Conservation (phyloP, 2,888 invertebrate genomes). For the Caradrina kadenii region DNA sequence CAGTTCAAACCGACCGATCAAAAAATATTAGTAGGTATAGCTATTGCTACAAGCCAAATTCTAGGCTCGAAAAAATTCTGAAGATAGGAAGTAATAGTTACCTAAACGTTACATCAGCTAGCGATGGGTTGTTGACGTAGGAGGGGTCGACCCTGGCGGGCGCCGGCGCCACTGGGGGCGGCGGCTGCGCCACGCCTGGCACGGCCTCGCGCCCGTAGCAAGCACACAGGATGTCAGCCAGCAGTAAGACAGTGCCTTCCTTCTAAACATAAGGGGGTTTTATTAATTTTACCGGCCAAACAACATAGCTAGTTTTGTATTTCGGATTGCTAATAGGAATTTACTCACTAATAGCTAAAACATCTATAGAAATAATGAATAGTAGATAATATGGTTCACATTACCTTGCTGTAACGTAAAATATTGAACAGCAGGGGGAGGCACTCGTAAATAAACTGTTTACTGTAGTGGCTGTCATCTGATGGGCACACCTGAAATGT, state of each 20-base stretch:
- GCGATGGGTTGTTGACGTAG: slow-evolving; percentile 98
- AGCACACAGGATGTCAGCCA: slow-evolving; percentile 97
- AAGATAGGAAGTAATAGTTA: slow-evolving; percentile 60
- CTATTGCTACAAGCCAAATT: neutral
- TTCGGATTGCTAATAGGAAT: no score
- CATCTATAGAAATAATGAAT: neutral
- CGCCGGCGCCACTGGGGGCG: slow-evolving; percentile 91
- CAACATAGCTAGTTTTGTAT: no score
- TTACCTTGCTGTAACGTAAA: slow-evolving; percentile 96
- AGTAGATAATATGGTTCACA: slow-evolving; percentile 10
- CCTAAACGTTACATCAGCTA: slow-evolving; percentile 97
- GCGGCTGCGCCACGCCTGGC: slow-evolving; percentile 89
- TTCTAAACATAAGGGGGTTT: slow-evolving; percentile 89
- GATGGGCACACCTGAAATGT: slow-evolving; percentile 94
- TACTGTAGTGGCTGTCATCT: slow-evolving; percentile 93
- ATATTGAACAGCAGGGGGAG: slow-evolving; percentile 97
- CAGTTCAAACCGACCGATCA: no score
- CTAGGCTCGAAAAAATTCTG: no score
- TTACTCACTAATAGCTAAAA: neutral
- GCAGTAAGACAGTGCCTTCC: slow-evolving; percentile 95
- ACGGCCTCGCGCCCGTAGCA: slow-evolving; percentile 97
- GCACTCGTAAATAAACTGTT: slow-evolving; percentile 97
- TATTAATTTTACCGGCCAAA: slow-evolving; percentile 20
- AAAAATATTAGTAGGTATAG: no score
- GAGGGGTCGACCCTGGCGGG: slow-evolving; percentile 96